Percentiles rank a stretch among this genome's conserved stretches.
Conservation (phyloP, 1,140 invertebrate genomes). For the Trypoxylus dichotomus region DNA sequence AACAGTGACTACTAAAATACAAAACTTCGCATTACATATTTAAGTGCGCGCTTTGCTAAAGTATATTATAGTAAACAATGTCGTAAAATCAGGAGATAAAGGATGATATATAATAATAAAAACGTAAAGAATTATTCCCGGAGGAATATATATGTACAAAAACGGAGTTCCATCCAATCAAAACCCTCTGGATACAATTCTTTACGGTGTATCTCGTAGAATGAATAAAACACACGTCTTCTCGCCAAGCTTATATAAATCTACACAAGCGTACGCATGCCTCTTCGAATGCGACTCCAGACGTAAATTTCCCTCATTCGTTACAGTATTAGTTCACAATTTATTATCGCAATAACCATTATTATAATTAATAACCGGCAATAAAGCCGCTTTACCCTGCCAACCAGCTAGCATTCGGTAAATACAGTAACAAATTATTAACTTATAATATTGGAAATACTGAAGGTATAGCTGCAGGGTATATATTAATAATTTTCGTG, state of each 20-base stretch:
- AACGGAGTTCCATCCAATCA: background rate
- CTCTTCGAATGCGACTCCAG: background rate
- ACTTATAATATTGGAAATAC: background rate
- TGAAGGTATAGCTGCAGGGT: background rate
- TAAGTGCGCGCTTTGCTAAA: background rate
- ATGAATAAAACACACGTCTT: background rate
- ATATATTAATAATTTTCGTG: background rate
- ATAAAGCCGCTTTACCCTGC: slow-evolving; percentile 16
- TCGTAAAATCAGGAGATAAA: background rate
- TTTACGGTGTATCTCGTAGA: background rate
- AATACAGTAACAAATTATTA: slow-evolving; percentile 6
- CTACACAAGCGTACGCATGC: background rate
- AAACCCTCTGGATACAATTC: background rate
- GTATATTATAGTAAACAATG: background rate
- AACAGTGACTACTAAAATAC: too few relatives aligned
- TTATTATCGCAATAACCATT: slow-evolving; percentile 7
- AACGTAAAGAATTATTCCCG: background rate
- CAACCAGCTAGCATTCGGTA: background rate
- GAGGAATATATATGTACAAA: background rate
- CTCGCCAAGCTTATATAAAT: background rate
- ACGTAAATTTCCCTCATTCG: background rate
- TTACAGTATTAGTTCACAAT: background rate
- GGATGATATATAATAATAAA: background rate
- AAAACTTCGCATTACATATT: too few relatives aligned
- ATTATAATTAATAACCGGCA: slow-evolving; percentile 24